Evolutionary conservation across 2,113 vertebrate species (phyloP).

Genomic region (Chionodraco myersi): DNA sequence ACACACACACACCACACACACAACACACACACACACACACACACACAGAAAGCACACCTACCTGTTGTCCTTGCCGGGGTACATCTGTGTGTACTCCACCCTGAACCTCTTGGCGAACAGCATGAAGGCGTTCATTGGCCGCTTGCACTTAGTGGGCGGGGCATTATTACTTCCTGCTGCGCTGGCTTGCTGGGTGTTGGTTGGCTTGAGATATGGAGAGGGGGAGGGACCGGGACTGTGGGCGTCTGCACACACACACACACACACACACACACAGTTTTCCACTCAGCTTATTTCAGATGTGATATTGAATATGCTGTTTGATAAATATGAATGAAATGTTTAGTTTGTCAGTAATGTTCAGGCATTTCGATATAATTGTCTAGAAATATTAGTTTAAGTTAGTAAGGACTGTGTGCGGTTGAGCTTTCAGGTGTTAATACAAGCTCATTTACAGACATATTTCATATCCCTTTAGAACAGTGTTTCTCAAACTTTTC

Average conservation of each 20-base stretch:
- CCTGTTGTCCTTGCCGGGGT: constrained; percentile 99
- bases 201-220: constrained; percentile 82
- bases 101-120: constrained; percentile 99
- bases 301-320: background rate
- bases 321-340: background rate
- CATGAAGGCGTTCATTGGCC: constrained; percentile 99
- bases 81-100: constrained; percentile 99
- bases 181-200: constrained; percentile 80
- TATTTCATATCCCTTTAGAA: background rate
- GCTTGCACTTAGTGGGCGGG: constrained; percentile 94
- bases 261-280: too few relatives aligned
- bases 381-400: background rate
- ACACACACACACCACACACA: too few relatives aligned
- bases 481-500: too few relatives aligned
- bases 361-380: too few relatives aligned
- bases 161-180: constrained; percentile 87
- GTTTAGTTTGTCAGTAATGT: too few relatives aligned
- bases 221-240: constrained; percentile 78
- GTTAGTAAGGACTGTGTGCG: background rate
- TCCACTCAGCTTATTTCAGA: background rate
- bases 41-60: constrained; percentile 60
- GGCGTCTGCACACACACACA: constrained; percentile 23
- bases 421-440: background rate
- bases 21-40: too few relatives aligned
- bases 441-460: background rate